Base-by-base conservation (phyloP, 92 coral and sea anemone genomes). In the Zoanthus gigantus region DNA sequence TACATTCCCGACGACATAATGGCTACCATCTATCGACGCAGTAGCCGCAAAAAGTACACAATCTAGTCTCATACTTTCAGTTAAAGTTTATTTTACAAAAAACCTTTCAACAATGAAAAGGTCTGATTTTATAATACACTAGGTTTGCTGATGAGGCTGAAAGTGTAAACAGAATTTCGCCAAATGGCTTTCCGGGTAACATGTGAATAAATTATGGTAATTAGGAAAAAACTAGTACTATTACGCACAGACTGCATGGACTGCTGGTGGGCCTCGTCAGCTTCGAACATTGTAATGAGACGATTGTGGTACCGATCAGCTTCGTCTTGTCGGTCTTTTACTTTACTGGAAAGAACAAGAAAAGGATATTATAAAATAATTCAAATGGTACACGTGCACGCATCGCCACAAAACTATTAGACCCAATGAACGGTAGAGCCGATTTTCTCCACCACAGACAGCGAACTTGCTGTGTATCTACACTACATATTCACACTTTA, bases 201-300 rank as follows among this genome's bases (percentile, higher is more conserved):
- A 34, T 1, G 42, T 0, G 42, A 34, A 31, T 31, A 66, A 28
- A n/a, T 18, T 5, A 66, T 66, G 34, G 31, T 18, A 28, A 18
- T 28, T n/a, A 29, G 34, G 72, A 29, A 66, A 66, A 66, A 63
- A 1, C 42, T 34, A 34, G 42, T 34, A 34, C 0, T 1, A 23
- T 18, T 63, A 75, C 93, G 83, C 44, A 94, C 96, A 31, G 83
- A 16, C 71, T 90, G 91, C 29, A 94, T 72, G 44, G 96, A 37
- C 5, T n/a, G 42, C n/a, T 90, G 91, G 76, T 87, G 94, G 65
- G 84, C 92, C 48, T 89, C 77, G 74, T 87, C 90, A 18, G 94
- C 94, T 66, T 92, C 79, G 7, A 79, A 66, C 50, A 82, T 91
- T 23, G 77, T 48, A 17, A 56, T 11, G 65, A 94, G 87, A 16